Evolutionary conservation across 23 tunicate genomes (phyloP).

Genomic region (Clavelina lepadiformis): DNA sequence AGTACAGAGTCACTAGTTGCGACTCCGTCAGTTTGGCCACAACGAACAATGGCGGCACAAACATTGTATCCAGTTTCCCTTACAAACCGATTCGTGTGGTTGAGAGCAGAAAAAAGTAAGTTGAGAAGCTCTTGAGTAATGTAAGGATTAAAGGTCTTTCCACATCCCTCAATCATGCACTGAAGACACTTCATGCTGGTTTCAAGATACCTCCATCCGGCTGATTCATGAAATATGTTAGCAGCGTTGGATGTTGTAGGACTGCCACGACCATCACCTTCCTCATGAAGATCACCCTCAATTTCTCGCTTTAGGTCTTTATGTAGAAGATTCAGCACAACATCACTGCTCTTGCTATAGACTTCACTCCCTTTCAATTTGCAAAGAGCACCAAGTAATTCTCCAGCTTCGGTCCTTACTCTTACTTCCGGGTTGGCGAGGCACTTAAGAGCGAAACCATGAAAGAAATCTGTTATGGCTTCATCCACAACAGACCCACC

Average conservation of each 20-base stretch:
- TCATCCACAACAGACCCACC: background rate
- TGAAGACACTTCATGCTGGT: constrained; percentile 91
- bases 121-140: constrained; percentile 71
- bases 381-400: constrained; percentile 61
- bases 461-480: constrained; percentile 9
- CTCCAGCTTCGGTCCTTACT: constrained; percentile 62
- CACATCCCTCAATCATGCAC: constrained; percentile 77
- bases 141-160: constrained; percentile 49
- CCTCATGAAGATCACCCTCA: constrained; percentile 25
- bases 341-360: constrained; percentile 1
- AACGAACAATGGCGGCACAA: constrained; percentile 53
- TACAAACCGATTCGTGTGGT: constrained; percentile 82
- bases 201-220: constrained; percentile 97
- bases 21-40: constrained; percentile 33
- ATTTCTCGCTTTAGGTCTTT: constrained; percentile 35
- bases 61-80: constrained; percentile 93
- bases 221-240: constrained; percentile 81
- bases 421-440: constrained; percentile 66
- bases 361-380: constrained; percentile 20
- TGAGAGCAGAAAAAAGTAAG: constrained; percentile 49
- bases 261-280: background rate
- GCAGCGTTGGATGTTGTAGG: constrained; percentile 10
- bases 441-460: constrained; percentile 9
- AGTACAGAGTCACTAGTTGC: constrained; percentile 17
- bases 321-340: constrained; percentile 18